Conservation (phyloP, 2,113 vertebrate species). For the Chlamydotis undulata region DNA sequence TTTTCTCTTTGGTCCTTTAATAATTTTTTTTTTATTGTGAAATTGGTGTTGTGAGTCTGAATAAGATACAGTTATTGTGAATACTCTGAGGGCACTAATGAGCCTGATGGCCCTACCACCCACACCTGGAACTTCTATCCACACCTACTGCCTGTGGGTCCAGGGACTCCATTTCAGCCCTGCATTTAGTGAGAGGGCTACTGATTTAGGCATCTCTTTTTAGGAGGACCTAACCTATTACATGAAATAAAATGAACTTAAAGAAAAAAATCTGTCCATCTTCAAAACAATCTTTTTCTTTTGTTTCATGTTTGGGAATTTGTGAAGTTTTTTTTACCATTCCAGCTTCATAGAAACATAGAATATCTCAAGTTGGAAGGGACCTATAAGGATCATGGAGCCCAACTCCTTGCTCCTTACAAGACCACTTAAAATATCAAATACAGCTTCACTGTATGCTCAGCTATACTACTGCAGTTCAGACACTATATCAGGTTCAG, state of each 20-base stretch:
- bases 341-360: neutral
- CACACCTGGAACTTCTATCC: neutral
- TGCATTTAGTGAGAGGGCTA: neutral
- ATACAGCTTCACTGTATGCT: neutral
- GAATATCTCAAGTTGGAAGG: neutral
- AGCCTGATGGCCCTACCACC: neutral
- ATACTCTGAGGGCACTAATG: neutral
- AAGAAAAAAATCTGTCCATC: neutral
- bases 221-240: neutral
- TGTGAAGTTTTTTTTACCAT: neutral
- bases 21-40: neutral
- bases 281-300: neutral
- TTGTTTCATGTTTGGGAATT: neutral
- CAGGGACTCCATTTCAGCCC: neutral
- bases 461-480: neutral
- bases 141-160: neutral
- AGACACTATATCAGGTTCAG: neutral
- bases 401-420: rapidly evolving
- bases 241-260: neutral
- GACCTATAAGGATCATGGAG: neutral
- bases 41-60: neutral
- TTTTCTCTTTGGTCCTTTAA: neutral
- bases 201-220: neutral
- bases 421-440: neutral
- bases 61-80: neutral